Evolutionary conservation across 2,113 vertebrate species (phyloP).

Genomic region (Anolis carolinensis): DNA sequence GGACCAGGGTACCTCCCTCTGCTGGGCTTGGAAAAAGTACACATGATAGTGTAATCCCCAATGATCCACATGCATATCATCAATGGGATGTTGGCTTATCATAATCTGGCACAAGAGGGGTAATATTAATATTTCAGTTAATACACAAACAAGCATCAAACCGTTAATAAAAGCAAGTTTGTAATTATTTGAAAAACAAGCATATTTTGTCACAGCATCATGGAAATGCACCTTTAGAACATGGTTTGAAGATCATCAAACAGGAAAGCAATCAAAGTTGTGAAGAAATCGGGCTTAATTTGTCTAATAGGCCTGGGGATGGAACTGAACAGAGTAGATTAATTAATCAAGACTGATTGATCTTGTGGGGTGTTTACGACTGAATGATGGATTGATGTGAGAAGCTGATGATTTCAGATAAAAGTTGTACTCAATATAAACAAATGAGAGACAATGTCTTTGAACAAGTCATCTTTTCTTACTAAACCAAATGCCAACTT

Average conservation of each 20-base stretch:
- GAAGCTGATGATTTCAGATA: background rate
- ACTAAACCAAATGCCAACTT: too few species aligned
- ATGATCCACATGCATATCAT: too few species aligned
- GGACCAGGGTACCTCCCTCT: too few species aligned
- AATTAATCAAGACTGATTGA: background rate
- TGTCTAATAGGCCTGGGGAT: background rate
- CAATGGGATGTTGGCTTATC: too few species aligned
- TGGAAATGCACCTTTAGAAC: background rate
- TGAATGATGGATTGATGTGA: background rate
- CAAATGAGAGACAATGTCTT: background rate
- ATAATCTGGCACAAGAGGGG: background rate
- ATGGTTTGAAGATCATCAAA: background rate
- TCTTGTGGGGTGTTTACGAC: background rate
- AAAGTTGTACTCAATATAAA: background rate
- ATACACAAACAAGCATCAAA: background rate
- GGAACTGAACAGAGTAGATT: background rate
- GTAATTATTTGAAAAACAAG: background rate
- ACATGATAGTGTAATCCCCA: too few species aligned
- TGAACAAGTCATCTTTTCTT: background rate
- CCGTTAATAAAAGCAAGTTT: background rate
- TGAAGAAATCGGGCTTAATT: background rate
- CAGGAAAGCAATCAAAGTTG: background rate
- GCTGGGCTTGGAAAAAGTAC: too few species aligned
- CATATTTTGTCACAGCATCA: background rate
- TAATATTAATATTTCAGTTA: background rate